Conservation (phyloP, 2,888 invertebrate species). For the Pasiphila rectangulata region DNA sequence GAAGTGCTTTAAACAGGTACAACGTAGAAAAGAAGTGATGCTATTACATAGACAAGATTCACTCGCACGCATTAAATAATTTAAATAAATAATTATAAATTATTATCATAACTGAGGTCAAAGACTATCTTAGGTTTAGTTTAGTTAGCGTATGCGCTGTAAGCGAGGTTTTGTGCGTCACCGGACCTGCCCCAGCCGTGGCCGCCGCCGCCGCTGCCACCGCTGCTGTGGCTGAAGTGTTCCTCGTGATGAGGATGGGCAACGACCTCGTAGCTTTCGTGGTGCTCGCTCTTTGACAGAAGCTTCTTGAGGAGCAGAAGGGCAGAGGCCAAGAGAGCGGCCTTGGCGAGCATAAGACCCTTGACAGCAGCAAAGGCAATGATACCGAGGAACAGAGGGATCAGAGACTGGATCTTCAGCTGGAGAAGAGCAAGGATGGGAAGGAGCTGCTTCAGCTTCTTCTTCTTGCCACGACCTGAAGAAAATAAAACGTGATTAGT, state of each 20-base stretch:
- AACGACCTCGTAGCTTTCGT: slow-evolving; percentile 89
- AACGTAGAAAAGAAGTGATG: slow-evolving; percentile 46
- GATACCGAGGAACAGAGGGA: slow-evolving; percentile 86
- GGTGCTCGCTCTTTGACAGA: slow-evolving; percentile 83
- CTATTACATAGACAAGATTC: slow-evolving; percentile 56
- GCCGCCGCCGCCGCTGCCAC: slow-evolving; percentile 77
- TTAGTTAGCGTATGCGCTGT: slow-evolving; percentile 82
- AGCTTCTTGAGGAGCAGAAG: slow-evolving; percentile 86
- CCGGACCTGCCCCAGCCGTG: slow-evolving; percentile 83
- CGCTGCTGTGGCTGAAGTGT: slow-evolving; percentile 76
- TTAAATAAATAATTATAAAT: slow-evolving; percentile 73
- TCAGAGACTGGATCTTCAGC: slow-evolving; percentile 88
- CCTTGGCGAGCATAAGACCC: slow-evolving; percentile 91
- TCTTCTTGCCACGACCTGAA: slow-evolving; percentile 89
- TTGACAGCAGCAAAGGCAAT: slow-evolving; percentile 91
- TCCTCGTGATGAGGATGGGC: slow-evolving; percentile 84
- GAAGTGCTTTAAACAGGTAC: slow-evolving; percentile 58
- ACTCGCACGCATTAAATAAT: slow-evolving; percentile 62
- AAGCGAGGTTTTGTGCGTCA: slow-evolving; percentile 86
- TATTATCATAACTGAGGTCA: slow-evolving; percentile 70
- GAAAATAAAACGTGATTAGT: slow-evolving; percentile 9
- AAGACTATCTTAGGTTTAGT: slow-evolving; percentile 30
- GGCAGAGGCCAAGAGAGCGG: slow-evolving; percentile 88
- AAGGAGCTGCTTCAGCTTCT: slow-evolving; percentile 87
- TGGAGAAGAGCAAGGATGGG: slow-evolving; percentile 88